Base-by-base conservation (phyloP, 2,888 invertebrate species). In the Scrobipalpa costella region DNA sequence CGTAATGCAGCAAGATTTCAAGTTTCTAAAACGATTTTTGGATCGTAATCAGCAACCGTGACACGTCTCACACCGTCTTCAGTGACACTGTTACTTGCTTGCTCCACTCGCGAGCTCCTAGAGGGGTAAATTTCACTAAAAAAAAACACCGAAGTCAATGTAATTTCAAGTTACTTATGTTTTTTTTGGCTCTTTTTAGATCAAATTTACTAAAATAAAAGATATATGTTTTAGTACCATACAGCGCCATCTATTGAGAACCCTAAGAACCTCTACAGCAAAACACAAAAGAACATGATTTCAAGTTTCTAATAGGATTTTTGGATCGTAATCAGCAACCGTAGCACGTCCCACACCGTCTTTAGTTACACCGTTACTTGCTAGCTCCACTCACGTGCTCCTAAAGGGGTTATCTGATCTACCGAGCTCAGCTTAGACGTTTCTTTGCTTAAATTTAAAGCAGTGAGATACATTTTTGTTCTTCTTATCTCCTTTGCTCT, bases 351-450 rank as follows among this genome's bases (percentile, higher is more conserved):
- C 60, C 1, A 33, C 15, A 49, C 49, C 60, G 60, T 60, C 60
- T 60, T 49, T 33, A 60, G 49, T 49, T 47, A 60, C 60, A 33
- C 27, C 47, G 44, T 47, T 17, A 60, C 60, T 60, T 60, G 49
- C 44, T 60, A 33, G n/a, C 44, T 0, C 60, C 0, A 8, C 60
- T 60, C 60, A 60, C 60, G 60, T 60, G 60, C 59, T 47, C 27
- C 49, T 60, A 60, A 60, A 49, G 49, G 44, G 33, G 60, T 60
- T 60, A 60, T 60, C 60, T 60, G 60, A 60, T 60, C 60, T 49
- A 60, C 60, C 21, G 49, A 60, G 49, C 60, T 60, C 34, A 34
- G 34, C 55, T 34, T 15, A 55, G 55, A 55, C 55, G 27, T 55
- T 34, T 34, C 15, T 55, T 55, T 55, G 55, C 55, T 55, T 55